A percentile compares a stretch with the other conserved stretches of the same genome.
phyloP scores from a whole-genome alignment of 2,113 vertebrate genomes.

The Polyodon spathula region DNA sequence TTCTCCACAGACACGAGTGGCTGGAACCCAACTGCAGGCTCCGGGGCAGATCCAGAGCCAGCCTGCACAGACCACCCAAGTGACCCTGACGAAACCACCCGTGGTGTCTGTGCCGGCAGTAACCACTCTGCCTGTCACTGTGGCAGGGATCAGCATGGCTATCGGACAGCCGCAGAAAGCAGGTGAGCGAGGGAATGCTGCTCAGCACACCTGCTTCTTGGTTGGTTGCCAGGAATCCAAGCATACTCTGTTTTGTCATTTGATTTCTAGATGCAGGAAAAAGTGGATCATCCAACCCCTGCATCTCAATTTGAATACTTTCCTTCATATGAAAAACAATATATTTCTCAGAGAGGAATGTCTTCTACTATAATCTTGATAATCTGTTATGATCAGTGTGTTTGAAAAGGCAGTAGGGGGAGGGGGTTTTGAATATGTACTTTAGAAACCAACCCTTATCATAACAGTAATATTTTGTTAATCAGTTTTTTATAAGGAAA shows the following conservation, averaged over 20 bases:
- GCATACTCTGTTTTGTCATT: neutral
- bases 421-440: too few relatives aligned
- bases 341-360: neutral
- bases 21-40: slow-evolving; percentile 65
- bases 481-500: too few relatives aligned
- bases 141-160: slow-evolving; percentile 75
- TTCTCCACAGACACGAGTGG: slow-evolving; percentile 63
- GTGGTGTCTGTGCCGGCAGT: slow-evolving; percentile 78
- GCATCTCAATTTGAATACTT: too few relatives aligned
- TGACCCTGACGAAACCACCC: slow-evolving; percentile 77
- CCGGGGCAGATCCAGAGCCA: slow-evolving; percentile 68
- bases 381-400: neutral
- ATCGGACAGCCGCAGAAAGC: slow-evolving; percentile 72
- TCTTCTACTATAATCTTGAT: neutral
- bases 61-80: slow-evolving; percentile 67
- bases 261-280: too few relatives aligned
- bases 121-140: slow-evolving; percentile 72
- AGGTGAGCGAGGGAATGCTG: slow-evolving; percentile 33
- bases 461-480: too few relatives aligned
- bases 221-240: neutral
- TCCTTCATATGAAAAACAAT: neutral
- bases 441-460: too few relatives aligned
- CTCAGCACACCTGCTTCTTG: neutral
- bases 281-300: too few relatives aligned
- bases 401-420: neutral